Evolutionary conservation across 2,888 invertebrate species (phyloP).

Genomic region (Drosophila imparisetae): DNA sequence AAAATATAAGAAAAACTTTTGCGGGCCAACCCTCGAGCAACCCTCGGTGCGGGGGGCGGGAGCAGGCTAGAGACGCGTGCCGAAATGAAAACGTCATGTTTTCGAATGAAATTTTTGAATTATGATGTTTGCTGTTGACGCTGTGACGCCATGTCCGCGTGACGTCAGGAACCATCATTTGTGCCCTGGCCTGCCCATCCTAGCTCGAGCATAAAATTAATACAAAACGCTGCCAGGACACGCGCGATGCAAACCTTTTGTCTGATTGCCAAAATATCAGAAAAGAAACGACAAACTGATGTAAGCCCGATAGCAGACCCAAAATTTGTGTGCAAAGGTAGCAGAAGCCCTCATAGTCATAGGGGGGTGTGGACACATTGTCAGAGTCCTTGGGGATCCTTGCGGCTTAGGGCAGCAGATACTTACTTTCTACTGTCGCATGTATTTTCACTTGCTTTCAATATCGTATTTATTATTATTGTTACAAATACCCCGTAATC

Average conservation of each 20-base stretch:
- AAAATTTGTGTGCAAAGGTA: constrained; percentile 49
- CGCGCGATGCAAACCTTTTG: constrained; percentile 64
- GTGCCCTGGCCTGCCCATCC: constrained; percentile 37
- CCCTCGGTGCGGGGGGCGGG: background rate
- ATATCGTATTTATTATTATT: constrained; percentile 64
- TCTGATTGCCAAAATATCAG: constrained; percentile 69
- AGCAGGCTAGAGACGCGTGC: constrained; percentile 53
- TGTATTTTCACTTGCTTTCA: constrained; percentile 68
- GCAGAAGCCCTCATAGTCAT: constrained; percentile 26
- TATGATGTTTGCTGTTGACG: constrained; percentile 73
- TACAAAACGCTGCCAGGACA: constrained; percentile 79
- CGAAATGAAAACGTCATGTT: constrained; percentile 79
- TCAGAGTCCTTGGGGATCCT: constrained; percentile 64
- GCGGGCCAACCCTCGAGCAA: constrained; percentile 44
- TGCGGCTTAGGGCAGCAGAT: constrained; percentile 51
- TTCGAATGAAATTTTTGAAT: constrained; percentile 80
- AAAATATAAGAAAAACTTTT: constrained; percentile 35
- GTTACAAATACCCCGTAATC: constrained; percentile 25
- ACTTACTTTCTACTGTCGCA: constrained; percentile 18
- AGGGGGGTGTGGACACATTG: constrained; percentile 45
- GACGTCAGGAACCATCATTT: constrained; percentile 47
- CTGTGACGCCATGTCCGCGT: constrained; percentile 44
- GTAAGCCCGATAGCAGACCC: constrained; percentile 56
- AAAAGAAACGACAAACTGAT: constrained; percentile 61
- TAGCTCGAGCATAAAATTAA: constrained; percentile 73